These are phyloP conservation scores for Notoglanidium macrostoma DNA, from an alignment of 2,797 vertebrate species.

Conservation along the genomic window DNA sequence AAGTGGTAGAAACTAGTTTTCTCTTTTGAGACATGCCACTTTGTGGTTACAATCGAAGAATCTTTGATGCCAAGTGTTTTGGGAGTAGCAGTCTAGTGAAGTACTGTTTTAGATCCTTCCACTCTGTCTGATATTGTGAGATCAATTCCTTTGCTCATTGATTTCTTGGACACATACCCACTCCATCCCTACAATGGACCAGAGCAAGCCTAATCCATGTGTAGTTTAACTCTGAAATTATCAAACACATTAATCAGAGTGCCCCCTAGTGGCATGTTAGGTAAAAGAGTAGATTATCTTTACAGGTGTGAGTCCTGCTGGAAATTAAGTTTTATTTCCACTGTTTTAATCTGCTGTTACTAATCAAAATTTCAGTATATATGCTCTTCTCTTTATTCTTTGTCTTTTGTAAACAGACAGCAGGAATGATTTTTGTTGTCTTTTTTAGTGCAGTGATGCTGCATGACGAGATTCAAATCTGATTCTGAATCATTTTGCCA, in stretches of 20 bases:
- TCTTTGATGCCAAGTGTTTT: conserved; percentile 29
- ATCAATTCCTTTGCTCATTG: conserved; percentile 27
- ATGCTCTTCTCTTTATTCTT: neutral
- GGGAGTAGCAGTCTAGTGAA: conserved; percentile 22
- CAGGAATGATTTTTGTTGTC: neutral
- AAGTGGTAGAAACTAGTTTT: neutral
- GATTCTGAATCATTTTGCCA: neutral
- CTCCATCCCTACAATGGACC: neutral
- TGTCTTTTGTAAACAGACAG: neutral
- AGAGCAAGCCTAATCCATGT: conserved; percentile 8
- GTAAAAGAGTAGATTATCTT: neutral
- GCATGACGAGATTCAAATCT: neutral
- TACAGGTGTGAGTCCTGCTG: neutral
- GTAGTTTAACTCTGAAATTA: conserved; percentile 18
- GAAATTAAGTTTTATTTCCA: neutral
- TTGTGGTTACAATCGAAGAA: conserved; percentile 9
- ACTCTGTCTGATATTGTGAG: conserved; percentile 21
- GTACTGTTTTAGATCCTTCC: conserved; percentile 17
- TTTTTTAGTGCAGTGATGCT: neutral
- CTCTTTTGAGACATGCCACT: neutral
- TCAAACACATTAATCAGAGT: neutral
- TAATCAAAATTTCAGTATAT: neutral
- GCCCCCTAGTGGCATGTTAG: neutral
- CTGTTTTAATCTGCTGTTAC: neutral
- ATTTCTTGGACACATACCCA: conserved; percentile 12